Evolutionary conservation across 2,888 invertebrate genomes (phyloP).

Genomic region (Gerris lacustris): DNA sequence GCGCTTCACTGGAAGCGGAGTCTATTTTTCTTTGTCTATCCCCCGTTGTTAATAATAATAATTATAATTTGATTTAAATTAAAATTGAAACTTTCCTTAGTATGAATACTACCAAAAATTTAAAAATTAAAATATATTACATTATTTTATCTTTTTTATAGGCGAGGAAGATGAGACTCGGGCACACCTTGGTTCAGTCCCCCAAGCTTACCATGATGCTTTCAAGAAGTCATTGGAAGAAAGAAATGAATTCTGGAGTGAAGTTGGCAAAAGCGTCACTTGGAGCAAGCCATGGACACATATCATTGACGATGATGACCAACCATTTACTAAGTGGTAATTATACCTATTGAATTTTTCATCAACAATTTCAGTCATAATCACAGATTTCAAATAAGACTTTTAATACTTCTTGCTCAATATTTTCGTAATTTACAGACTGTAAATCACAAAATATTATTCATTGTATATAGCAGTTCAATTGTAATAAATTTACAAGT

Average conservation of each 20-base stretch:
- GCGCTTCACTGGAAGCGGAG: no score
- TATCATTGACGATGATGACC: constrained; percentile 68
- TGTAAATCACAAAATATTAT: no score
- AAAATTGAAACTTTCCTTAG: no score
- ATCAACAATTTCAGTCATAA: constrained; percentile 35
- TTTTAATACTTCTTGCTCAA: no score
- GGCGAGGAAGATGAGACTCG: constrained; percentile 17
- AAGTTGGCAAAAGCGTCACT: constrained; percentile 57
- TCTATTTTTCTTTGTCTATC: no score
- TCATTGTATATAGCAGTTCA: no score
- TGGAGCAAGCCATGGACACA: constrained; percentile 78
- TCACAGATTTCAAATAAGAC: neutral
- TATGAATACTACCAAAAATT: no score
- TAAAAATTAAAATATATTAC: no score
- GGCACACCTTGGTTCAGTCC: constrained; percentile 37
- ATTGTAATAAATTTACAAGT: no score
- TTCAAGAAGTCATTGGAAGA: constrained; percentile 56
- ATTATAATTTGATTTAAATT: no score
- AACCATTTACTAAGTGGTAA: constrained; percentile 78
- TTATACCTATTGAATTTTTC: neutral
- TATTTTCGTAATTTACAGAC: no score
- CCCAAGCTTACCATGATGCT: constrained; percentile 54
- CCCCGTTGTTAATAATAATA: no score
- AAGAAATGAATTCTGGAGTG: constrained; percentile 77
- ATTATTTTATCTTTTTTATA: neutral